These are phyloP conservation scores for Harpagoxenus sublaevis DNA, from an alignment of 2,888 invertebrate genomes.

Conservation along the genomic window DNA sequence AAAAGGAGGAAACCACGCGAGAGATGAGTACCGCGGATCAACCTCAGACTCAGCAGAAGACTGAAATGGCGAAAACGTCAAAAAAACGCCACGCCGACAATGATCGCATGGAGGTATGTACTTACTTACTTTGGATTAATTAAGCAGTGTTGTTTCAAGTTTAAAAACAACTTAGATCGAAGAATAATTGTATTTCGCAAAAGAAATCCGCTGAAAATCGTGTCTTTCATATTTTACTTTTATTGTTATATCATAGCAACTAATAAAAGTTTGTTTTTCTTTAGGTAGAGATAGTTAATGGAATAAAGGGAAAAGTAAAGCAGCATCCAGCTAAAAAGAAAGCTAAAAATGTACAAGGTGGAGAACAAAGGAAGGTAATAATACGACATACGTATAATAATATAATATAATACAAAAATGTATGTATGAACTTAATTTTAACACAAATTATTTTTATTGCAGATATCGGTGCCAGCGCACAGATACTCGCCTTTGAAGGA, in stretches of 20 bases:
- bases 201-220: background rate
- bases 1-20: background rate
- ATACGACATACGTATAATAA: background rate
- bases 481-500: conserved; percentile 98
- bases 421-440: background rate
- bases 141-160: conserved; percentile 10
- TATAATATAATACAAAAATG: background rate
- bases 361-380: conserved; percentile 81
- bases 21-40: conserved; percentile 12
- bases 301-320: conserved; percentile 88
- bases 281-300: conserved; percentile 90
- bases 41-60: background rate
- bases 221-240: background rate
- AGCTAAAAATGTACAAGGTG: conserved; percentile 77
- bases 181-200: background rate
- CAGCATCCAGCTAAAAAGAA: conserved; percentile 83
- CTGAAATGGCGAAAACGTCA: conserved; percentile 19
- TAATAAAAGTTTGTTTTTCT: background rate
- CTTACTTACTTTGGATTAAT: conserved; percentile 43
- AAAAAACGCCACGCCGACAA: conserved; percentile 62
- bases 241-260: background rate
- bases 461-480: conserved; percentile 95
- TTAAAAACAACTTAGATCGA: background rate
- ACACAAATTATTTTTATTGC: conserved; percentile 51
- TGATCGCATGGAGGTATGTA: conserved; percentile 63